Evolutionary conservation across 2,888 invertebrate species (phyloP), one percentile per base, ranked within the genome.

Genomic region (Hartigia nigra): DNA sequence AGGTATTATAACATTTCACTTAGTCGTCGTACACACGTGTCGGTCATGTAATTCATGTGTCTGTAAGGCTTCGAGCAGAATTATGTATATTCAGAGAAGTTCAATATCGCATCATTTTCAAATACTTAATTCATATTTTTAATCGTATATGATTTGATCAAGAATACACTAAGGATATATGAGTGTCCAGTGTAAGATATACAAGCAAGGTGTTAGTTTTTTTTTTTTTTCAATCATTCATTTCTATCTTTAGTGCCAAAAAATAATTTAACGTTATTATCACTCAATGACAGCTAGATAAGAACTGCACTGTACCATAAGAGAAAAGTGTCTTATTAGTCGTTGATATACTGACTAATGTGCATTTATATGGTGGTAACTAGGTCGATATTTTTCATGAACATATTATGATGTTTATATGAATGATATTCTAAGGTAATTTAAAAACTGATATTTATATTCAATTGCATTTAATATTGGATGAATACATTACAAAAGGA

Each of bases 381-480:
- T 55, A 55, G 55, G 55, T 55, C 55, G 23, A 55, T 55, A 55
- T 55, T 55, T 55, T 55, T 55, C 55, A 23, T 55, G 23, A 23
- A 23, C 14, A 55, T 55, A 55, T 55, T 55, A 9, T 55, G 23
- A 55, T 55, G 9, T 55, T 55, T 55, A 23, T 55, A 55, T 55
- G 55, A 55, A 55, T 55, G 55, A 55, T 23, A 55, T 55, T 55
- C 23, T 55, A 55, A 55, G 55, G 23, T 55, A 55, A 55, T 55
- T 55, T 23, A 55, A 55, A 5, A 55, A 5, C 55, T 55, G 23
- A 55, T 55, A 23, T 55, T 55, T 23, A 55, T 55, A 23, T 55
- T 1, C 31, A 75, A 70, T 69, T 80, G 80, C 82, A 82, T 82
- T 82, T 82, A 82, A 72, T 76, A 70, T 55, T 39, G 31, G 23